Base-by-base conservation (phyloP, 2,797 vertebrate genomes). In the Sandelia bainsii region DNA sequence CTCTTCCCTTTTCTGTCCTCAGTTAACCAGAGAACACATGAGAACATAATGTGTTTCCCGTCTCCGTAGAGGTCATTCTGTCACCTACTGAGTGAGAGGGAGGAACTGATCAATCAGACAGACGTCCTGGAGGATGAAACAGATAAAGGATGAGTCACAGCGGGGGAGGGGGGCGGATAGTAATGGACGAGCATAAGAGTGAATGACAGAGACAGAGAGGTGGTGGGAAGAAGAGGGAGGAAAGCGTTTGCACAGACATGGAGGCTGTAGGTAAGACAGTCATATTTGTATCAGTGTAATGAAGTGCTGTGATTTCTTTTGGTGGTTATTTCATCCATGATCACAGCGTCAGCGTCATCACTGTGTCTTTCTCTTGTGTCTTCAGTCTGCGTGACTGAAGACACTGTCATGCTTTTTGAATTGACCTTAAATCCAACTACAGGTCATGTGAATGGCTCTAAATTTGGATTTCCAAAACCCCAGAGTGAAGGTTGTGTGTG, bases 71-170 rank as follows among this genome's bases (percentile, higher is more conserved):
- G 80, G 75, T 63, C 40, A 65, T 20, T 62, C 9, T 72, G 61
- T 58, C 44, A 61, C 34, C 39, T 4, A 6, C 49, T 0, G 8
- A 56, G 34, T 0, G 0, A 1, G 19, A 2, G 25, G 25, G 3
- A 3, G 39, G 23, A 62, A 42, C 6, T 23, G 65, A 53, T 66
- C 75, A 63, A 23, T 70, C 51, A 65, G 51, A 27, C 20, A 3
- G 19, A 32, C 8, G 0, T 25, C 6, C 4, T n/a, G 32, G 1
- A 59, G 77, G 69, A 69, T 32, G 4, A 42, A 45, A 58, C 39
- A 19, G 76, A 71, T 72, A 48, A 62, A 75, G 60, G 61, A 66
- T 69, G 59, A 77, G 62, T 80, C 77, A 77, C n/a, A 48, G 64
- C 14, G 5, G 1, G 25, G 27, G 1, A 46, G 48, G 12, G 25